phyloP scores from a whole-genome alignment of 2,113 vertebrate genomes.

The Pseudopodoces humilis region DNA sequence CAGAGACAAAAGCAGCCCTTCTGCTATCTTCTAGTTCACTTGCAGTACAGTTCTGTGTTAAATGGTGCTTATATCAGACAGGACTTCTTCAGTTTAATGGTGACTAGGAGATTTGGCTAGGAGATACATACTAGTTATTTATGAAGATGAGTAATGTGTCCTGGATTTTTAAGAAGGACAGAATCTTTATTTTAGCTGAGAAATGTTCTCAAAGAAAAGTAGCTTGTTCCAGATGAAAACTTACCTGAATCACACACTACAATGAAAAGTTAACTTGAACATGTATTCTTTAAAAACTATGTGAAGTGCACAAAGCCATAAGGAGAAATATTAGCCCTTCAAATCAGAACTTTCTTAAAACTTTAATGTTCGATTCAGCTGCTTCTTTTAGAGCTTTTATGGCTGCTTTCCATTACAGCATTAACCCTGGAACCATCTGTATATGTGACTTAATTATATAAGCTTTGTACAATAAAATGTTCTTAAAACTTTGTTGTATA shows the following conservation, averaged over 20 bases:
- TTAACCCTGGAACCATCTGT: background rate
- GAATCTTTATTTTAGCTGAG: background rate
- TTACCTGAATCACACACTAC: background rate
- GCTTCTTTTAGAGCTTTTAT: background rate
- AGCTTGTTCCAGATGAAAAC: background rate
- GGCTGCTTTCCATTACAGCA: background rate
- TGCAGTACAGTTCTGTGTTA: background rate
- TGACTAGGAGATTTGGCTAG: background rate
- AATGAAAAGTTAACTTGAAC: background rate
- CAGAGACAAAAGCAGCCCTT: background rate
- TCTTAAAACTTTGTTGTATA: background rate
- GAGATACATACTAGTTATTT: background rate
- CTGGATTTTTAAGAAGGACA: background rate
- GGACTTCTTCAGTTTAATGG: background rate
- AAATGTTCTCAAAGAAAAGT: background rate
- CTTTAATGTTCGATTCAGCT: background rate
- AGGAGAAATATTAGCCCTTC: background rate
- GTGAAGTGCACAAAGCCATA: background rate
- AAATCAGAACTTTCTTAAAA: background rate
- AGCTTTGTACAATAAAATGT: background rate
- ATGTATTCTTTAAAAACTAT: background rate
- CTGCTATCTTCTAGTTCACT: background rate
- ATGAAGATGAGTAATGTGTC: background rate
- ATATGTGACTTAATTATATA: background rate
- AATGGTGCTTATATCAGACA: background rate